Conservation (phyloP, 2,888 invertebrate species). For the Macrosoma leucophasiata region DNA sequence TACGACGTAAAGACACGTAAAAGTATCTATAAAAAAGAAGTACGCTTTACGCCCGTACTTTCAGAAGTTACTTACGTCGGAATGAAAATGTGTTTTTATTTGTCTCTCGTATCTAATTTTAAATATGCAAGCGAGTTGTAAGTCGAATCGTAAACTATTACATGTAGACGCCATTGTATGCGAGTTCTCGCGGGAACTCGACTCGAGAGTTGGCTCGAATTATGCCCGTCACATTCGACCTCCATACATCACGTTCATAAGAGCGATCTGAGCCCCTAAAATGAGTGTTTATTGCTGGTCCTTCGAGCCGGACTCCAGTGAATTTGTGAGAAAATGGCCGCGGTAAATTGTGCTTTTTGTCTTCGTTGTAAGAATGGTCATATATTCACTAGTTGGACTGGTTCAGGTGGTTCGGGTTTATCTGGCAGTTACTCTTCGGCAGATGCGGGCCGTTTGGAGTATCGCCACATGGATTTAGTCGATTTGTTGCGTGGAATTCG, state of each 20-base stretch:
- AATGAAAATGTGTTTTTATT: too few species aligned
- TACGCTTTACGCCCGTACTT: too few species aligned
- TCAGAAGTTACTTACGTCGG: too few species aligned
- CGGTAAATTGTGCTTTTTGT: slow-evolving; percentile 40
- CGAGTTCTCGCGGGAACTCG: slow-evolving; percentile 21
- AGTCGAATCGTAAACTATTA: too few species aligned
- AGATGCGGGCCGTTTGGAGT: slow-evolving; percentile 41
- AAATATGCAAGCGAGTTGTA: too few species aligned
- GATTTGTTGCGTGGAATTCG: slow-evolving; percentile 29
- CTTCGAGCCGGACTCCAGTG: slow-evolving; percentile 47
- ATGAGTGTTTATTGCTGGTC: slow-evolving; percentile 70
- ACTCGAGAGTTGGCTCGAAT: slow-evolving; percentile 29
- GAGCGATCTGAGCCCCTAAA: slow-evolving; percentile 57
- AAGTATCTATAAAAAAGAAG: too few species aligned
- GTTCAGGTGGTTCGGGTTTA: slow-evolving; percentile 57
- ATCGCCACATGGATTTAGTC: slow-evolving; percentile 43
- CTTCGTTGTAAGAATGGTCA: slow-evolving; percentile 33
- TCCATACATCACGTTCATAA: slow-evolving; percentile 55
- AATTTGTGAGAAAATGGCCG: slow-evolving; percentile 24
- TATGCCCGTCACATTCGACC: slow-evolving; percentile 51
- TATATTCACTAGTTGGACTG: slow-evolving; percentile 28
- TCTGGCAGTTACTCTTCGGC: slow-evolving; percentile 52
- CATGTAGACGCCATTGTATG: too few species aligned
- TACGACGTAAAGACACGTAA: too few species aligned
- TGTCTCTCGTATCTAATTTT: too few species aligned